These are phyloP conservation scores for Buphagus erythrorhynchus DNA, from an alignment of 2,797 vertebrate species.

Conservation along the genomic window DNA sequence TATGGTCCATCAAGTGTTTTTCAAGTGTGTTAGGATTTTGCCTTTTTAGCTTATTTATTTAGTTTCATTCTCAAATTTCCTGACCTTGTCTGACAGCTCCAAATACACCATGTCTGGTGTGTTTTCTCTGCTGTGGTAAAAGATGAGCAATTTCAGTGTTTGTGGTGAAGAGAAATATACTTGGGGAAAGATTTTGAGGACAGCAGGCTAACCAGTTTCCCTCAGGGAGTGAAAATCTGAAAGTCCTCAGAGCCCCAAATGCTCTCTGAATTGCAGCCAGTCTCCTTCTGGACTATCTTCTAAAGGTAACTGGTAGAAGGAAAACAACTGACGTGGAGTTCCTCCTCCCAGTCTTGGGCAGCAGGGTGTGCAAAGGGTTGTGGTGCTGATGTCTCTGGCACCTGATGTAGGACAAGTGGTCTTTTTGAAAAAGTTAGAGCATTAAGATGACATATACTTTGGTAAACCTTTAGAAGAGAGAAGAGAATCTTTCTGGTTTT, in stretches of 20 bases:
- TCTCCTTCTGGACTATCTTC: neutral
- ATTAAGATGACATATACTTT: neutral
- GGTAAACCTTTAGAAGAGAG: neutral
- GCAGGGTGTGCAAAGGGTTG: neutral
- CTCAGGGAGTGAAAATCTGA: neutral
- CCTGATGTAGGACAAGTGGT: neutral
- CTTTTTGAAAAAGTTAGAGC: neutral
- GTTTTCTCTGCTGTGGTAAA: neutral
- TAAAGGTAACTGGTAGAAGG: neutral
- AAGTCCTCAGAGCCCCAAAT: neutral
- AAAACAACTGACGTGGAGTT: neutral
- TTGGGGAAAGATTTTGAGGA: neutral
- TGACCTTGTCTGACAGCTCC: neutral
- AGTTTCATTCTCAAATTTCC: neutral
- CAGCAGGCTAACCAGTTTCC: neutral
- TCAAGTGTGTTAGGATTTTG: constrained; percentile 4
- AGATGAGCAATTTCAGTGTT: neutral
- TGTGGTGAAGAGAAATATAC: neutral
- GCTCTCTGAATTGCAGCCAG: neutral
- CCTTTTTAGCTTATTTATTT: neutral
- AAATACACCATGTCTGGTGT: neutral
- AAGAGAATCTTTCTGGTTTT: neutral
- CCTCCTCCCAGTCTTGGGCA: neutral
- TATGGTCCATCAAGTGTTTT: neutral
- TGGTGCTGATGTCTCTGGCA: neutral